Base-by-base conservation (phyloP, 2,113 vertebrate species). In the Actenoides lindsayi region DNA sequence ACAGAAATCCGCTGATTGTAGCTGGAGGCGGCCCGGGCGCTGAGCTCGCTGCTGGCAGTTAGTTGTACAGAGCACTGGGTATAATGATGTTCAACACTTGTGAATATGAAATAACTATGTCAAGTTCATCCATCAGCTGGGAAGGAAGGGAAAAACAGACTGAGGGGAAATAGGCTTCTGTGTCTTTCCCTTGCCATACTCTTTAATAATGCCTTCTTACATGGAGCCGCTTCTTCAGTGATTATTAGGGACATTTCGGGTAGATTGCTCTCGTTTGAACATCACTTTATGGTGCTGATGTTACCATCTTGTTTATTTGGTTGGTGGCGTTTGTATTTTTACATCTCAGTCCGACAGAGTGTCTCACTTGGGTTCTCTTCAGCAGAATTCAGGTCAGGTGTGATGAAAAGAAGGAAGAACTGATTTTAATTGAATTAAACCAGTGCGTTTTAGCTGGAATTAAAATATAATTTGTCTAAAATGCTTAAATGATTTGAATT, bases 391-490 rank as follows among this genome's bases (percentile, higher is more conserved):
- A 79, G 62, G 44, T 86, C 69, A 82, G 57, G 57, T 84, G 77
- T 48, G n/a, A 75, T 79, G 69, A 53, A 74, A 70, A 95, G 57
- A 74, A 65, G 25, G 13, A 71, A 82, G 68, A 82, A n/a, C 30
- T 37, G 23, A 28, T 91, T 76, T 91, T 87, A 95, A 84, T 94
- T 62, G 19, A 91, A 87, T 71, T 65, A 94, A 96, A 69, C 28
- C 44, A 35, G 54, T 79, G 86, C 69, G 13, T 93, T 96, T 95
- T 19, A 73, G 57, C 62, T 65, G 74, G 73, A 95, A 93, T 94
- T 87, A 94, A 89, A 96, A 44, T 78, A 53, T 48, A 87, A 84
- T 95, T 89, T 95, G 80, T 93, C 92, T 94, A 3, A 92, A 95
- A 93, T 79, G 62, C 87, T 67, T 87, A 91, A 82, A 30, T 76